These are phyloP conservation scores for Pavo muticus DNA, from an alignment of 2,113 vertebrate species.

Conservation along the genomic window DNA sequence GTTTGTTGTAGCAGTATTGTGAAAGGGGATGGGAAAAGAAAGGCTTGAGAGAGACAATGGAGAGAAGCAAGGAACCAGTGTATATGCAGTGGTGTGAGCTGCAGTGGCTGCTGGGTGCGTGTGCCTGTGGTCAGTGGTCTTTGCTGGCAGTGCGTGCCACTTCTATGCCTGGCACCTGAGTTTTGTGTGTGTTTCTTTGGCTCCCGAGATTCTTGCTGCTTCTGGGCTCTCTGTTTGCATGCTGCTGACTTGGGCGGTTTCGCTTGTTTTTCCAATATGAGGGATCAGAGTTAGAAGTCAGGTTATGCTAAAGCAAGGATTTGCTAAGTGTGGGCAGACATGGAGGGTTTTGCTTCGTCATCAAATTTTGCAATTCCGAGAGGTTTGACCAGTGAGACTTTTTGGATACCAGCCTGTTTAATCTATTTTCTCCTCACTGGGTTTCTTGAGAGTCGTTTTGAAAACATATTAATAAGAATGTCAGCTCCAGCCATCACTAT, in stretches of 20 bases:
- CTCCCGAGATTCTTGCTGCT: neutral
- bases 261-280: accelerated
- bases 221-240: neutral
- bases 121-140: neutral
- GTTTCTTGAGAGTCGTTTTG: slow-evolving; percentile 45
- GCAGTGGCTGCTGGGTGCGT: neutral
- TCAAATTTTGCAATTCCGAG: neutral
- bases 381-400: neutral
- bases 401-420: neutral
- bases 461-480: neutral
- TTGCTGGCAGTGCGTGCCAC: neutral
- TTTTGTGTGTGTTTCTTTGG: accelerated
- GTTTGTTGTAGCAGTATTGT: neutral
- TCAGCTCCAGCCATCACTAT: neutral
- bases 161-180: neutral
- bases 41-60: neutral
- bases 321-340: neutral
- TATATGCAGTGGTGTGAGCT: neutral
- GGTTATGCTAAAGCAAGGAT: neutral
- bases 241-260: neutral
- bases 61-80: neutral
- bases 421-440: neutral
- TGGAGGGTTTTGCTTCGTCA: neutral
- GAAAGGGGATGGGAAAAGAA: neutral
- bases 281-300: neutral